phyloP scores from a whole-genome alignment of 2,888 invertebrate genomes.

The Nowickia ferox region DNA sequence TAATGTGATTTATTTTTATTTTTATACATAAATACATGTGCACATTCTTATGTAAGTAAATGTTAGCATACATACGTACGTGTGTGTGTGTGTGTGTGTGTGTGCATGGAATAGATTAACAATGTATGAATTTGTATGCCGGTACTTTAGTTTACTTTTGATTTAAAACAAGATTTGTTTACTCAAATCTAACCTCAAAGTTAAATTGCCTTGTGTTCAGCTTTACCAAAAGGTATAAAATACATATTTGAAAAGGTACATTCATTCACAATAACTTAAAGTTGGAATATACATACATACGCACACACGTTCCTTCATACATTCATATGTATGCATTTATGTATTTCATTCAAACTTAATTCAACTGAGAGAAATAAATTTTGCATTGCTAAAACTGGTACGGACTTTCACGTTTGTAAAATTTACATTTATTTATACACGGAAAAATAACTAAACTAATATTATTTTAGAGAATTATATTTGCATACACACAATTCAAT shows the following conservation, averaged over 20 bases:
- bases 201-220: constrained; percentile 53
- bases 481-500: too few relatives aligned
- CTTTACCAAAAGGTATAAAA: constrained; percentile 40
- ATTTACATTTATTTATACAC: too few relatives aligned
- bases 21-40: background rate
- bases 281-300: background rate
- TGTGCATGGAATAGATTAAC: background rate
- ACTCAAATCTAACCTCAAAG: constrained; percentile 56
- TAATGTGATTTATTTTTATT: constrained; percentile 6
- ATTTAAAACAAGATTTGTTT: constrained; percentile 63
- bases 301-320: background rate
- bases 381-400: background rate
- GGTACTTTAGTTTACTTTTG: constrained; percentile 54
- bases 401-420: too few relatives aligned
- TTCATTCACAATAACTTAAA: background rate
- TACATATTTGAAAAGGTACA: background rate
- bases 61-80: background rate
- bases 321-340: background rate
- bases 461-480: too few relatives aligned
- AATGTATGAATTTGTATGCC: constrained; percentile 5
- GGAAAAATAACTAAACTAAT: too few relatives aligned
- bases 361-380: background rate
- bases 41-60: background rate
- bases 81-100: background rate
- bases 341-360: background rate